Percentiles rank a stretch among this genome's conserved stretches.
These are phyloP conservation scores for Poecile montanus DNA, from an alignment of 2,797 vertebrate species.

Conservation along the genomic window DNA sequence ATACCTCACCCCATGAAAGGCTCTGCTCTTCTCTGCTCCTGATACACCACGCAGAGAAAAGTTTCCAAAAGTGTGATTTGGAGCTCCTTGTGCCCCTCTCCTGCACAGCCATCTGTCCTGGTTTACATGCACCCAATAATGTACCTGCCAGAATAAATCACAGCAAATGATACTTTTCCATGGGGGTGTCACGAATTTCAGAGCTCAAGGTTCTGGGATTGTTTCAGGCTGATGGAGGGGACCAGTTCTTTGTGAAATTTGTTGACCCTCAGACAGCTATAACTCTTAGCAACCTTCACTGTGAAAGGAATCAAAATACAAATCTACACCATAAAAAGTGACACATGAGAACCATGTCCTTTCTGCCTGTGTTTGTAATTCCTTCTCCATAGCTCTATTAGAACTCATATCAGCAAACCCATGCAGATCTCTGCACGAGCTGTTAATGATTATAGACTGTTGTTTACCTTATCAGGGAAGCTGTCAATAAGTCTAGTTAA, in stretches of 20 bases:
- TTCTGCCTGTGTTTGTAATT: conserved; percentile 1
- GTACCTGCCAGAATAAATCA: conserved; percentile 58
- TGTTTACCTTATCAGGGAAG: conserved; percentile 51
- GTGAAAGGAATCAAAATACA: conserved; percentile 64
- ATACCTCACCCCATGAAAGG: not conserved
- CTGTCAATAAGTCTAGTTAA: conserved; percentile 50
- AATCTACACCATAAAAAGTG: conserved; percentile 50
- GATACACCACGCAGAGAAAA: not conserved
- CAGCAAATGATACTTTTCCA: not conserved
- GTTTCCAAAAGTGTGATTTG: conserved; percentile 22
- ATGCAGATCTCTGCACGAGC: conserved; percentile 7
- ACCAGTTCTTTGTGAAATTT: conserved; percentile 48
- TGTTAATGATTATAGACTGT: conserved; percentile 19
- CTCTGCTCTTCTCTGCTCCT: not conserved
- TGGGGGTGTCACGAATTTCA: conserved; percentile 8
- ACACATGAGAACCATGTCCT: not conserved
- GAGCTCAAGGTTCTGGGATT: conserved; percentile 17
- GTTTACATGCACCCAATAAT: conserved; percentile 49
- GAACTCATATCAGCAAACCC: not conserved
- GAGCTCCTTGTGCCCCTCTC: not conserved
- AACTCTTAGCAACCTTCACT: conserved; percentile 45
- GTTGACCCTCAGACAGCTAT: conserved; percentile 61
- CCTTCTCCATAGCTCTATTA: not conserved
- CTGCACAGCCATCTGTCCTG: conserved; percentile 21
- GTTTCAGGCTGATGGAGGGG: conserved; percentile 11